Conservation (phyloP, 2,888 invertebrate genomes). For the Heliconius cydno region DNA sequence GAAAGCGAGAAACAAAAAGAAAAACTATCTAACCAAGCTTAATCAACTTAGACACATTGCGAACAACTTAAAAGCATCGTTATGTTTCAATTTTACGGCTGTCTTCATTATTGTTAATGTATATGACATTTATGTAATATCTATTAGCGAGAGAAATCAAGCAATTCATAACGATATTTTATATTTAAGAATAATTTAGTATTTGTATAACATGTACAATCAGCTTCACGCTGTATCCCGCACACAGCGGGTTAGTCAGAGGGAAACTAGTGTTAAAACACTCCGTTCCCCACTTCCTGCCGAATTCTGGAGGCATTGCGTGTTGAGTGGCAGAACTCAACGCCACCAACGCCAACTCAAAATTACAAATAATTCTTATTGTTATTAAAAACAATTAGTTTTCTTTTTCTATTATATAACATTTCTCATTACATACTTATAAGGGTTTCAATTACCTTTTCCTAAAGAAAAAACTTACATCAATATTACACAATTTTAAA, state of each 20-base stretch:
- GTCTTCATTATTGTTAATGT: slow-evolving; percentile 16
- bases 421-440: no score
- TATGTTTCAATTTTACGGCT: slow-evolving; percentile 19
- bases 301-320: no score
- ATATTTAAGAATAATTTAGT: neutral
- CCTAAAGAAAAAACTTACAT: neutral
- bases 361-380: no score
- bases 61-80: slow-evolving; percentile 5
- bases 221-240: no score
- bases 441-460: neutral
- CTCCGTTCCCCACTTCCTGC: no score
- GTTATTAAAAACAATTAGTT: no score
- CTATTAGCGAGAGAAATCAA: slow-evolving; percentile 22
- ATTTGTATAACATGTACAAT: neutral
- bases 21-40: neutral
- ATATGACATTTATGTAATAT: slow-evolving; percentile 26
- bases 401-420: no score
- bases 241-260: no score
- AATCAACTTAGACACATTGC: slow-evolving; percentile 10
- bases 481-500: neutral
- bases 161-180: slow-evolving; percentile 10
- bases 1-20: neutral
- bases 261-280: no score
- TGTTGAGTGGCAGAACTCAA: no score
- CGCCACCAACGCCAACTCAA: no score